phyloP scores from a whole-genome alignment of 2,113 vertebrate genomes.

The Numida meleagris region DNA sequence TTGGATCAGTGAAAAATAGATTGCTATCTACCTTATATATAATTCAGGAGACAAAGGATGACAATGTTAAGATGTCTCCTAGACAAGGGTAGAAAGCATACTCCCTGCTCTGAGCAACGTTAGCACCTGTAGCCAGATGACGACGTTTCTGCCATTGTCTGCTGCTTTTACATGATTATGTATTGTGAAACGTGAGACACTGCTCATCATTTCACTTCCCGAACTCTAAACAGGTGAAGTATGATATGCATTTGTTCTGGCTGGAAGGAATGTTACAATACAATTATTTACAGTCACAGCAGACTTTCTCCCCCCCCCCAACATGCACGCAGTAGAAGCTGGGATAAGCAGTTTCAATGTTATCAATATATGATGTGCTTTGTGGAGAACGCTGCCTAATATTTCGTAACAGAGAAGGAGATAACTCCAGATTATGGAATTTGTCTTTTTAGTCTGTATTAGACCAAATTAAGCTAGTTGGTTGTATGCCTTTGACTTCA shows the following conservation, averaged over 20 bases:
- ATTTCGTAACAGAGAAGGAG: neutral
- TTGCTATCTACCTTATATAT: neutral
- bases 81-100: neutral
- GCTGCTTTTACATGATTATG: neutral
- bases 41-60: neutral
- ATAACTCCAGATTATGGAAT: neutral
- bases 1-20: neutral
- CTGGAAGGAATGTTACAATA: neutral
- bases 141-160: slow-evolving; percentile 29
- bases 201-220: slow-evolving; percentile 21
- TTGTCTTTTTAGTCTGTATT: neutral
- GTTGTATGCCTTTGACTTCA: neutral
- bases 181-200: slow-evolving; percentile 31
- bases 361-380: neutral
- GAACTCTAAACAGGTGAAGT: neutral
- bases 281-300: neutral
- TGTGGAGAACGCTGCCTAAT: neutral
- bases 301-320: neutral
- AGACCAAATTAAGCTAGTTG: neutral
- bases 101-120: neutral
- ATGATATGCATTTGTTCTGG: neutral
- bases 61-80: neutral
- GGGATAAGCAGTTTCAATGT: neutral
- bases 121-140: neutral
- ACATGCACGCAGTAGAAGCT: neutral